These are phyloP conservation scores for Apogon talboti DNA, from an alignment of 2,797 vertebrate species.

Conservation along the genomic window DNA sequence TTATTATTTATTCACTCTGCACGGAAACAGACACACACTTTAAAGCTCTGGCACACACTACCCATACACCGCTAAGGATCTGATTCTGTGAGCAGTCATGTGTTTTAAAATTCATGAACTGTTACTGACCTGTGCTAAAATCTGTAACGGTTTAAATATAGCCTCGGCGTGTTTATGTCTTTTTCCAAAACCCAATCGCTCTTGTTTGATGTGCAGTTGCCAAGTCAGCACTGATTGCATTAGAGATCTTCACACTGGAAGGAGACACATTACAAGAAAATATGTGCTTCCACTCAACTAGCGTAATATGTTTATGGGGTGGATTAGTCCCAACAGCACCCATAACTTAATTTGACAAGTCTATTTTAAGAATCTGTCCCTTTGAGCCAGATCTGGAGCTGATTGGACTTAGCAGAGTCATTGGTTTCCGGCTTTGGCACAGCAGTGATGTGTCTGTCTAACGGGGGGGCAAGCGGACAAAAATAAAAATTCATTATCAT, in stretches of 20 bases:
- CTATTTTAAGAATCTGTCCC: slow-evolving; percentile 44
- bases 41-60: slow-evolving; percentile 4
- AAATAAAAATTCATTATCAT: slow-evolving; percentile 12
- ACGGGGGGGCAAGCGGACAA: not conserved
- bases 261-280: slow-evolving; percentile 43
- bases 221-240: slow-evolving; percentile 64
- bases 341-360: slow-evolving; percentile 63
- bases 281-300: slow-evolving; percentile 27
- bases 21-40: slow-evolving; percentile 50
- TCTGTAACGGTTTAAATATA: slow-evolving; percentile 31
- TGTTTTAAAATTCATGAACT: slow-evolving; percentile 28
- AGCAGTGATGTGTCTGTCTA: slow-evolving; percentile 38
- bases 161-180: slow-evolving; percentile 24
- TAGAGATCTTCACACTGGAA: slow-evolving; percentile 49
- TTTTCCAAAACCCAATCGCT: slow-evolving; percentile 14
- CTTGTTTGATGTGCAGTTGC: slow-evolving; percentile 25
- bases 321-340: slow-evolving; percentile 58
- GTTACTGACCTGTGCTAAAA: slow-evolving; percentile 25
- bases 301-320: slow-evolving; percentile 57
- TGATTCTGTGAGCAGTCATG: slow-evolving; percentile 10
- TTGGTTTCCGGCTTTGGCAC: slow-evolving; percentile 32
- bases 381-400: slow-evolving; percentile 46
- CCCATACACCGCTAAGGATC: slow-evolving; percentile 5
- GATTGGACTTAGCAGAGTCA: slow-evolving; percentile 38
- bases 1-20: slow-evolving; percentile 71